Percentiles rank a stretch among this genome's conserved stretches.
These are phyloP conservation scores for Burhinus bistriatus DNA, from an alignment of 2,113 vertebrate genomes.

Conservation along the genomic window DNA sequence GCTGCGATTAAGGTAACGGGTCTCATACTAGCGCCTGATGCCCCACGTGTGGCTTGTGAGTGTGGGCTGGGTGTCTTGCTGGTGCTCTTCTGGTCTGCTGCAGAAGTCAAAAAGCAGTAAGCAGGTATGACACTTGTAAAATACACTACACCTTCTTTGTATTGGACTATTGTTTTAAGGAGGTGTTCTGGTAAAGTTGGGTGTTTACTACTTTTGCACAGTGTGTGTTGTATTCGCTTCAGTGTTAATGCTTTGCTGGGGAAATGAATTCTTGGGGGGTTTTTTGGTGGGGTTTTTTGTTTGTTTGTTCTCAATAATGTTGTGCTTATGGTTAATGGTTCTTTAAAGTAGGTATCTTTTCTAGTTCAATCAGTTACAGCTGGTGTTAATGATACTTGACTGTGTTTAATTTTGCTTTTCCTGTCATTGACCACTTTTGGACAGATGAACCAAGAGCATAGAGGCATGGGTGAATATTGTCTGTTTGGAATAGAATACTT, in stretches of 20 bases:
- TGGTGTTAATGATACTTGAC: not conserved
- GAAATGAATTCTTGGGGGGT: not conserved
- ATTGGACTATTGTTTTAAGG: not conserved
- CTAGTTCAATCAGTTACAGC: not conserved
- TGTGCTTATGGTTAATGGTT: not conserved
- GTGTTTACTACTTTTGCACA: not conserved
- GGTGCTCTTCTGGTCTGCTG: not conserved
- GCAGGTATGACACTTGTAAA: accelerated
- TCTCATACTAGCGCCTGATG: not conserved
- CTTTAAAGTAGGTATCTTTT: not conserved
- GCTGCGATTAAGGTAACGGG: not conserved
- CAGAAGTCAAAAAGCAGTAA: not conserved
- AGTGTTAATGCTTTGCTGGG: not conserved
- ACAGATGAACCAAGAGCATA: not conserved
- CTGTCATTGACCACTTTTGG: not conserved
- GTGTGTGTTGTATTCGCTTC: accelerated
- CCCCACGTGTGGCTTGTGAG: accelerated
- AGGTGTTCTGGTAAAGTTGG: not conserved
- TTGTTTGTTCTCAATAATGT: not conserved
- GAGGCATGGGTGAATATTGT: not conserved
- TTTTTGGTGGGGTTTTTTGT: not conserved
- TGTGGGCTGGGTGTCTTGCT: not conserved
- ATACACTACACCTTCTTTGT: not conserved
- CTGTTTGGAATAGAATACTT: not conserved
- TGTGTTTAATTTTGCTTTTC: not conserved